A percentile compares a stretch with the other conserved stretches of the same genome.
Evolutionary conservation across 2,113 vertebrate species (phyloP).

Genomic region (Porphyrio hochstetteri): DNA sequence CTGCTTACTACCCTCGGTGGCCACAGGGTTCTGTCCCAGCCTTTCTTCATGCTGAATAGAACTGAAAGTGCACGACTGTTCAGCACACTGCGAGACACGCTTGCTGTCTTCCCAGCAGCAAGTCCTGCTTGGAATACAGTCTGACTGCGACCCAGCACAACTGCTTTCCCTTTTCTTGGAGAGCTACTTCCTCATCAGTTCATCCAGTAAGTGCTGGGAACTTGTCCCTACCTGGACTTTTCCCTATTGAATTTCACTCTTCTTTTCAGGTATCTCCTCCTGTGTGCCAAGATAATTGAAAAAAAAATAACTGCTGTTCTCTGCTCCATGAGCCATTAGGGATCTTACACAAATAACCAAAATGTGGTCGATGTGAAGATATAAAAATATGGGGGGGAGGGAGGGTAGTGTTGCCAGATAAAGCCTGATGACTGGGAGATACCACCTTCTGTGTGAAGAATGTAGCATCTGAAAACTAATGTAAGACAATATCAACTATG

Average conservation of each 20-base stretch:
- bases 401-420: neutral
- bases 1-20: neutral
- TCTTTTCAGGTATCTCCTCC: neutral
- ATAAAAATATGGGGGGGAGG: neutral
- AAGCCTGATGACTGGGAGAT: neutral
- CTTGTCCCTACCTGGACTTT: neutral
- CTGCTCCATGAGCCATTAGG: neutral
- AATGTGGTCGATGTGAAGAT: neutral
- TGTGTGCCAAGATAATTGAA: neutral
- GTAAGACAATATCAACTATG: neutral
- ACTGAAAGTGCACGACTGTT: neutral
- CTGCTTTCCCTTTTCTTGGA: neutral
- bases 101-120: neutral
- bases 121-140: neutral
- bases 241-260: neutral
- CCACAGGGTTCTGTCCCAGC: neutral
- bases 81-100: neutral
- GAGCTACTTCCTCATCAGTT: neutral
- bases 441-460: neutral
- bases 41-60: neutral
- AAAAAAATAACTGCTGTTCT: neutral
- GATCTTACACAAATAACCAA: neutral
- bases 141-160: neutral
- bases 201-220: fast-evolving
- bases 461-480: neutral